Evolutionary conservation across 2,797 vertebrate genomes (phyloP).

Genomic region (Tapera naevia): DNA sequence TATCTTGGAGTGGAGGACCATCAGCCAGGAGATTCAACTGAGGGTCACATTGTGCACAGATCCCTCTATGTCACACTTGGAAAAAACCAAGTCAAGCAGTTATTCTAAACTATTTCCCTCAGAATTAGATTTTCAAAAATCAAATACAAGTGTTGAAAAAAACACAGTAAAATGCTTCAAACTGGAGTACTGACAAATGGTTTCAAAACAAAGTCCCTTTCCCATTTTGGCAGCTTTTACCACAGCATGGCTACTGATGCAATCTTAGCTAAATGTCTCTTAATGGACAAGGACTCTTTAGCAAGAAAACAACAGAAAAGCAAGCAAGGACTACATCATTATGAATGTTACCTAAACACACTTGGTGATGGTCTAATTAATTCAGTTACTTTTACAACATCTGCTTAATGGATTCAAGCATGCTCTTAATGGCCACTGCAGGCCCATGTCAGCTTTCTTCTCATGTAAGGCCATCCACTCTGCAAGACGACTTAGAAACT

Average conservation of each 20-base stretch:
- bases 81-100: neutral
- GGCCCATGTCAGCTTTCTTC: neutral
- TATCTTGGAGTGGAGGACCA: constrained; percentile 92
- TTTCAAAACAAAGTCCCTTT: neutral
- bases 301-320: neutral
- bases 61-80: constrained; percentile 94
- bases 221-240: neutral
- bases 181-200: neutral
- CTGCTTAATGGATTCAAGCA: neutral
- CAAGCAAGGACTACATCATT: neutral
- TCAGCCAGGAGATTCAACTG: constrained; percentile 89
- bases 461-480: neutral
- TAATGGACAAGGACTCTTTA: neutral
- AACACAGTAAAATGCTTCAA: neutral
- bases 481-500: neutral
- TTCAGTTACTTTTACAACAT: neutral
- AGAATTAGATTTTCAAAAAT: neutral
- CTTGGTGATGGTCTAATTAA: constrained; percentile 7
- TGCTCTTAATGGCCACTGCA: neutral
- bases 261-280: neutral
- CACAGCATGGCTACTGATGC: neutral
- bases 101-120: neutral
- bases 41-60: constrained; percentile 88
- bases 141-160: neutral
- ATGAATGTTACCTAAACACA: neutral